Evolutionary conservation across 2,797 vertebrate genomes (phyloP).

Genomic region (Pangasius krempfi): DNA sequence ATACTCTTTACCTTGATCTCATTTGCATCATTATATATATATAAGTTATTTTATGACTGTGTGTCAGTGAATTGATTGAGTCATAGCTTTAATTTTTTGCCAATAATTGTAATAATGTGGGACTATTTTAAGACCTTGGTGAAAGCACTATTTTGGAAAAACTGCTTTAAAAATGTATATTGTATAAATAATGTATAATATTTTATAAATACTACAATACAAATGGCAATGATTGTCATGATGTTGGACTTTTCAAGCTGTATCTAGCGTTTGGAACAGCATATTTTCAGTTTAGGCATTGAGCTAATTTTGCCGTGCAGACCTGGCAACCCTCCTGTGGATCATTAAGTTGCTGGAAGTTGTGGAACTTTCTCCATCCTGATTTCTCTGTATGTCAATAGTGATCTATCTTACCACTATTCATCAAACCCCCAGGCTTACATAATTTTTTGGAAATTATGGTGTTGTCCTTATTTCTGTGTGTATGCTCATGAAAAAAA

Average conservation of each 20-base stretch:
- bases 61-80: neutral
- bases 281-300: neutral
- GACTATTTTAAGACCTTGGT: neutral
- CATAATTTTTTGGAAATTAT: constrained; percentile 18
- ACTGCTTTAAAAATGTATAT: neutral
- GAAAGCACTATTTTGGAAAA: neutral
- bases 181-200: neutral
- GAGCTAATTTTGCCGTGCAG: neutral
- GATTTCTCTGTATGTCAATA: neutral
- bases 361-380: constrained; percentile 1
- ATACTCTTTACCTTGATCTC: neutral
- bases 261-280: neutral
- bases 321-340: neutral
- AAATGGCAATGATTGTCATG: neutral
- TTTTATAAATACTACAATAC: neutral
- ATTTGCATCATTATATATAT: neutral
- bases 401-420: neutral
- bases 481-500: constrained; percentile 22
- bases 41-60: neutral
- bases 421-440: constrained; percentile 11
- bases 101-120: neutral
- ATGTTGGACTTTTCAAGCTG: neutral
- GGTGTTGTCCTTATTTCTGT: neutral
- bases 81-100: neutral
- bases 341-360: constrained; percentile 11